These are phyloP conservation scores for Smithornis capensis DNA, from an alignment of 2,113 vertebrate genomes.

Conservation along the genomic window DNA sequence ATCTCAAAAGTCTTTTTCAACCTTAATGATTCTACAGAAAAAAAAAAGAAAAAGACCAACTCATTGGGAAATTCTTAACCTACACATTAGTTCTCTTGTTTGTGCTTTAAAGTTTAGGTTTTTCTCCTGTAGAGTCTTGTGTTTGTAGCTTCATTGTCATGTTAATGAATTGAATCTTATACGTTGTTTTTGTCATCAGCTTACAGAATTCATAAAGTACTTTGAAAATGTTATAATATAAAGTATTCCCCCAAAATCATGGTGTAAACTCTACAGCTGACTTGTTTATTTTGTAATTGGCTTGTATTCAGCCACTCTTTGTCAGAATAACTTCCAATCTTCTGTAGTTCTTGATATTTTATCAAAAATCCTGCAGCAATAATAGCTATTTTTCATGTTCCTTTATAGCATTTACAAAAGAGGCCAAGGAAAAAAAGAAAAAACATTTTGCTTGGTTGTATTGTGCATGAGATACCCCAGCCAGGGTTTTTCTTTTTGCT, in stretches of 20 bases:
- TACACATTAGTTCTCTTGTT: neutral
- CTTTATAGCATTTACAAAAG: neutral
- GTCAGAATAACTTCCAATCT: neutral
- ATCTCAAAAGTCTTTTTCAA: neutral
- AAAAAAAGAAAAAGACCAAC: neutral
- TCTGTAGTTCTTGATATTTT: neutral
- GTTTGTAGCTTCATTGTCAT: neutral
- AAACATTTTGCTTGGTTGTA: neutral
- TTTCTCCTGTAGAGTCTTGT: neutral
- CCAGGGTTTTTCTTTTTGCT: rapidly evolving
- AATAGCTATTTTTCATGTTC: neutral
- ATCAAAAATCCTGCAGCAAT: neutral
- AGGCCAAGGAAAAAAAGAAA: no score
- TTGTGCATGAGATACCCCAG: neutral
- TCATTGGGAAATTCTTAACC: neutral
- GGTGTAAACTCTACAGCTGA: neutral
- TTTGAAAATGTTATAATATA: neutral
- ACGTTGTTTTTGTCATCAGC: neutral
- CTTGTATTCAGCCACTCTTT: neutral
- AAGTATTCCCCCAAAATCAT: neutral
- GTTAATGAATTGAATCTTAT: neutral
- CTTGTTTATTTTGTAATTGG: neutral
- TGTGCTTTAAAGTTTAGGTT: neutral
- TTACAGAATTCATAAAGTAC: neutral
- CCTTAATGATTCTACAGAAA: neutral